Conservation (phyloP, 2,797 vertebrate genomes). For the Pogoniulus pusillus region DNA sequence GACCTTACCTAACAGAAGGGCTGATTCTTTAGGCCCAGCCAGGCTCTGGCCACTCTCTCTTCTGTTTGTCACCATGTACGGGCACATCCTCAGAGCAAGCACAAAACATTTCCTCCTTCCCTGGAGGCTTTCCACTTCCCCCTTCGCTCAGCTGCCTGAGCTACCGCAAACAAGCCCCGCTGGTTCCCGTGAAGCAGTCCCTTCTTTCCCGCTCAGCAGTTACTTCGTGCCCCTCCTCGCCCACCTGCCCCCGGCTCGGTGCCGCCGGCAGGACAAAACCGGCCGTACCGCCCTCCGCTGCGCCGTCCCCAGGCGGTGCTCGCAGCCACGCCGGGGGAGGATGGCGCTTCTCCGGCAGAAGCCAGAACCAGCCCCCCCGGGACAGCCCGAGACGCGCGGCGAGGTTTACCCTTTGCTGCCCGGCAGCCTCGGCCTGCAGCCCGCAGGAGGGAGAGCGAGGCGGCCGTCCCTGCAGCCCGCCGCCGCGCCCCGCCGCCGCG, state of each 20-base stretch:
- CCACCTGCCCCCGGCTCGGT: too few relatives aligned
- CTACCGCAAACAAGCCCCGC: not conserved
- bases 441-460: not conserved
- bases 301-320: too few relatives aligned
- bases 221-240: not conserved
- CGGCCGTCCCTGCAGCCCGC: too few relatives aligned
- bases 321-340: not conserved
- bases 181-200: not conserved
- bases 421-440: not conserved
- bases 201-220: rapidly evolving
- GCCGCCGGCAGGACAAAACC: not conserved
- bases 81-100: not conserved
- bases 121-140: not conserved
- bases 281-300: not conserved
- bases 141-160: not conserved
- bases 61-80: rapidly evolving
- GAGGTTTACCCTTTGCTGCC: not conserved
- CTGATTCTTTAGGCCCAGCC: not conserved
- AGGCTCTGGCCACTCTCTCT: not conserved
- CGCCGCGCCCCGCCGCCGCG: not conserved
- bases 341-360: not conserved
- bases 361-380: not conserved
- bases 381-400: not conserved
- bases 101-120: not conserved
- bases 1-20: not conserved